Evolutionary conservation across 1,140 invertebrate species (phyloP).

Genomic region (Glomeris maerens): DNA sequence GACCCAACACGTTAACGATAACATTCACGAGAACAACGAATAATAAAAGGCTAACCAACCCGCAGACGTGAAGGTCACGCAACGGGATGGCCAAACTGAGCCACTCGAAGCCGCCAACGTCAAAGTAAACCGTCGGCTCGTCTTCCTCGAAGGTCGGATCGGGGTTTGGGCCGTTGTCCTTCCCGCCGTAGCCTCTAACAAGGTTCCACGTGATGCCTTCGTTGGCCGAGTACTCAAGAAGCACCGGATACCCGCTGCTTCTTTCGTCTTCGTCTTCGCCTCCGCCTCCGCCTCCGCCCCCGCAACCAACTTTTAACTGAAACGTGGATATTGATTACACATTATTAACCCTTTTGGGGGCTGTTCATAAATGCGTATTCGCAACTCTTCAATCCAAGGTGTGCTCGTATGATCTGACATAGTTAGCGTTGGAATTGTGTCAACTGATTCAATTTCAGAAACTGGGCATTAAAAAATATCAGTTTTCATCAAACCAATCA

Average conservation of each 20-base stretch:
- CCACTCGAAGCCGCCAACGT: slow-evolving; percentile 30
- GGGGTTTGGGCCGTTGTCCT: slow-evolving; percentile 19
- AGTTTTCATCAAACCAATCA: too few species aligned
- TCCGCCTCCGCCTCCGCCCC: too few species aligned
- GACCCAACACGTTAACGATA: slow-evolving; percentile 7
- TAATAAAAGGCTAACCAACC: too few species aligned
- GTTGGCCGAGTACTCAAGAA: slow-evolving; percentile 32
- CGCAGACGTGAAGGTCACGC: slow-evolving; percentile 30
- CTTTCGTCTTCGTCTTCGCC: slow-evolving; percentile 26
- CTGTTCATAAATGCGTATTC: too few species aligned
- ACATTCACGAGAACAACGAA: too few species aligned
- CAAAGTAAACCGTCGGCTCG: slow-evolving; percentile 30
- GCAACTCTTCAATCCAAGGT: too few species aligned
- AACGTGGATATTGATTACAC: slow-evolving; percentile 10
- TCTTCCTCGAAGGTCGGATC: slow-evolving; percentile 23
- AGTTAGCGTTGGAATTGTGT: too few species aligned
- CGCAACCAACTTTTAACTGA: slow-evolving; percentile 36
- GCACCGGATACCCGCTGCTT: slow-evolving; percentile 27
- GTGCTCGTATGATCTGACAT: too few species aligned
- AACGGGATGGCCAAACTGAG: slow-evolving; percentile 30
- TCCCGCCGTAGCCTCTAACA: too few species aligned
- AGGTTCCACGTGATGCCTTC: slow-evolving; percentile 29
- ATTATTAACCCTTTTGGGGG: too few species aligned
- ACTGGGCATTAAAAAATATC: too few species aligned
- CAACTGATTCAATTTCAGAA: too few species aligned